A percentile compares a stretch with the other conserved stretches of the same genome.
Evolutionary conservation across 2,113 vertebrate species (phyloP).

Genomic region (Rhipidura dahli): DNA sequence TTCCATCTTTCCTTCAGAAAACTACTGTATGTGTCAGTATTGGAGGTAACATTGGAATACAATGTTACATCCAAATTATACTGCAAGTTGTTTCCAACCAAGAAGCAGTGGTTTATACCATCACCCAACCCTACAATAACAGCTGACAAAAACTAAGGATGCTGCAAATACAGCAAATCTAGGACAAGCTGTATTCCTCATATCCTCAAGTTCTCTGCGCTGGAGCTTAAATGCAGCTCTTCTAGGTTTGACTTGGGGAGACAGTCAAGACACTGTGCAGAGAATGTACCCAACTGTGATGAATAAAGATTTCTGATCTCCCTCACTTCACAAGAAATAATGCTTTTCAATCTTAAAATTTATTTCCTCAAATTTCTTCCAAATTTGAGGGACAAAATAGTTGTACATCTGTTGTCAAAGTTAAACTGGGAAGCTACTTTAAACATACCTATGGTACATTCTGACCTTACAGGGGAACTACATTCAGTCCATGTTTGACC

Average conservation of each 20-base stretch:
- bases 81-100: neutral
- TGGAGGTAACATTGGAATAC: neutral
- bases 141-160: neutral
- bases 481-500: neutral
- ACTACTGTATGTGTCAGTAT: neutral
- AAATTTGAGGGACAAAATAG: neutral
- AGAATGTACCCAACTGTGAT: neutral
- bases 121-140: neutral
- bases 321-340: neutral
- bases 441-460: rapidly evolving
- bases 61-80: neutral
- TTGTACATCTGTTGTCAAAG: neutral
- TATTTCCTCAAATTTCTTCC: neutral
- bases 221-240: neutral
- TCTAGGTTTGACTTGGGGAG: neutral
- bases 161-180: neutral
- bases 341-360: neutral
- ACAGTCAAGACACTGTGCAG: neutral
- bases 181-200: neutral
- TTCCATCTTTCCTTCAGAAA: neutral
- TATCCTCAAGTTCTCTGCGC: neutral
- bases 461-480: neutral
- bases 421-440: neutral
- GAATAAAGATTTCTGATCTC: neutral
- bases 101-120: neutral